Conservation (phyloP, 2,797 vertebrate genomes). For the Gymnopithys bicolor region DNA sequence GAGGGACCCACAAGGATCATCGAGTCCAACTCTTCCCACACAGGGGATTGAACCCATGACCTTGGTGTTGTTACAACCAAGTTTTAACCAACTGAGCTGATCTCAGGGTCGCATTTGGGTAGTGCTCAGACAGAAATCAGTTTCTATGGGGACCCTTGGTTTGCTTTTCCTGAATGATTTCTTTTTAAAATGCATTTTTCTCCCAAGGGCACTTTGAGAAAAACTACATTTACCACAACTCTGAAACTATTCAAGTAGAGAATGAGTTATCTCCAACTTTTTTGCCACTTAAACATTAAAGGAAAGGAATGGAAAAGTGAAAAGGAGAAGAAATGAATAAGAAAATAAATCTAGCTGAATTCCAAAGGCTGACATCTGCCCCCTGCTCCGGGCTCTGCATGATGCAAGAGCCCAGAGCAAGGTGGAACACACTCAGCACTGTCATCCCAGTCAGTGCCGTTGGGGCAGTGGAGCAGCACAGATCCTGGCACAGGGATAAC, state of each 20-base stretch:
- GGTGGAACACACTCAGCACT: neutral
- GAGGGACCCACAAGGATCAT: too few relatives aligned
- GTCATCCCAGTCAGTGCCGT: accelerated
- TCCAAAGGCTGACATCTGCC: neutral
- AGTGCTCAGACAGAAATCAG: neutral
- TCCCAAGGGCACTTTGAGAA: neutral
- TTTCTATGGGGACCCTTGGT: neutral
- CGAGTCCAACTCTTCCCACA: too few relatives aligned
- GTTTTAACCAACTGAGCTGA: too few relatives aligned
- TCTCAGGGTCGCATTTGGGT: neutral
- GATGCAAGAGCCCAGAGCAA: neutral
- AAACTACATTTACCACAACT: neutral
- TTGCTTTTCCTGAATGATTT: neutral
- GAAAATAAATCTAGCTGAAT: neutral
- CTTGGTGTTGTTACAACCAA: too few relatives aligned
- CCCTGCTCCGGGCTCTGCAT: neutral
- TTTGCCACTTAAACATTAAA: neutral
- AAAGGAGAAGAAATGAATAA: neutral
- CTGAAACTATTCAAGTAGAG: neutral
- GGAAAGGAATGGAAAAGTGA: neutral
- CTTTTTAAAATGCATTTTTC: neutral
- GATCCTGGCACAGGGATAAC: neutral
- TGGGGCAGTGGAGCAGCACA: accelerated
- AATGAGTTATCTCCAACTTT: neutral
- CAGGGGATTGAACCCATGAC: too few relatives aligned